Base-by-base conservation (phyloP, 1,140 invertebrate genomes). In the Zeugodacus cucurbitae region DNA sequence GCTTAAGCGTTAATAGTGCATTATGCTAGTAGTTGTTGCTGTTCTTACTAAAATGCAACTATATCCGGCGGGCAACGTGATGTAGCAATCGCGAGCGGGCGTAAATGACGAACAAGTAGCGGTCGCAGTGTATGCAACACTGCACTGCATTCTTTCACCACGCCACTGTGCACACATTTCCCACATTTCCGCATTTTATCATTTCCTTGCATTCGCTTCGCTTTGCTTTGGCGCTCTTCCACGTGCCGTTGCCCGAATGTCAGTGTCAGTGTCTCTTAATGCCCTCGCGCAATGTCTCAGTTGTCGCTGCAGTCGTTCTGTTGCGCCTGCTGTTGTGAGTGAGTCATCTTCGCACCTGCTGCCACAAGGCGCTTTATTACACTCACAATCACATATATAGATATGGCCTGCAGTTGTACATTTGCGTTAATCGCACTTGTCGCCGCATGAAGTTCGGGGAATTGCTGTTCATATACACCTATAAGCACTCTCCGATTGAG, bases 201-300 rank as follows among this genome's bases (percentile, higher is more conserved):
- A 82, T 82, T 82, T 82, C 41, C 41, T 48, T 14, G 14, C 14
- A 17, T 54, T 54, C n/a, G n/a, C n/a, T n/a, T n/a, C n/a, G 48
- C n/a, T 62, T 62, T 62, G 22, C 22, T 26, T 22, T 62, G 22
- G 22, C 26, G 67, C 32, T 74, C 22, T 37, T 41, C 29, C 3
- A 74, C 26, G 74, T 17, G 74, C n/a, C 7, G n/a, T 41, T 48
- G 74, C 74, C n/a, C n/a, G n/a, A 82, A 82, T 82, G 37, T 82
- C 74, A 82, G 41, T 82, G 74, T 82, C 74, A 82, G 74, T 82
- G 41, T 26, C 37, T 74, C 41, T 74, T n/a, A 74, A 74, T 74
- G 70, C 34, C 70, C 70, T 54, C 41, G 26, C 22, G 5, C 34
- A 32, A 7, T 32, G n/a, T 74, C 70, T 74, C 37, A 74, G 74